These are phyloP conservation scores for Protobothrops mucrosquamatus DNA, from an alignment of 2,113 vertebrate species.

Conservation along the genomic window DNA sequence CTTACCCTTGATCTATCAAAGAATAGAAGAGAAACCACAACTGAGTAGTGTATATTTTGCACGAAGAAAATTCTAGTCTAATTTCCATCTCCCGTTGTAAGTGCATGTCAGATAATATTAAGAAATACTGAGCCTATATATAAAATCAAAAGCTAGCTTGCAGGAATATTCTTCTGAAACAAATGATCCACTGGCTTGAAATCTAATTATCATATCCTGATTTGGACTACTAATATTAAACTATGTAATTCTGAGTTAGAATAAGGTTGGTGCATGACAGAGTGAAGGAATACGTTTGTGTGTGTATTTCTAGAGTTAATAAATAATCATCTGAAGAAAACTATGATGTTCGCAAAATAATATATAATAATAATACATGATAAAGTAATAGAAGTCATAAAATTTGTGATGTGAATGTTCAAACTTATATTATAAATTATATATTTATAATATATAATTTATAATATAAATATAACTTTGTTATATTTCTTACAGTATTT, in stretches of 20 bases:
- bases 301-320: background rate
- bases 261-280: background rate
- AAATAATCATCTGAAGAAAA: no score
- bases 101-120: background rate
- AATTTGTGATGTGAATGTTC: background rate
- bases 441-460: no score
- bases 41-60: background rate
- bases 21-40: background rate
- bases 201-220: background rate
- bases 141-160: background rate
- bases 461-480: no score
- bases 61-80: background rate
- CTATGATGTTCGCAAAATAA: no score
- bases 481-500: background rate
- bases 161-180: conserved; percentile 38
- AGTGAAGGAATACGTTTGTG: background rate
- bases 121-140: background rate
- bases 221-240: background rate
- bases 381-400: background rate
- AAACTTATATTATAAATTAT: background rate
- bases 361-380: no score
- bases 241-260: background rate
- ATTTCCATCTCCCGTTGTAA: background rate
- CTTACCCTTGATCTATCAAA: background rate
- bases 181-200: background rate